phyloP scores from a whole-genome alignment of 2,797 vertebrate species.

The Dipus sagitta region DNA sequence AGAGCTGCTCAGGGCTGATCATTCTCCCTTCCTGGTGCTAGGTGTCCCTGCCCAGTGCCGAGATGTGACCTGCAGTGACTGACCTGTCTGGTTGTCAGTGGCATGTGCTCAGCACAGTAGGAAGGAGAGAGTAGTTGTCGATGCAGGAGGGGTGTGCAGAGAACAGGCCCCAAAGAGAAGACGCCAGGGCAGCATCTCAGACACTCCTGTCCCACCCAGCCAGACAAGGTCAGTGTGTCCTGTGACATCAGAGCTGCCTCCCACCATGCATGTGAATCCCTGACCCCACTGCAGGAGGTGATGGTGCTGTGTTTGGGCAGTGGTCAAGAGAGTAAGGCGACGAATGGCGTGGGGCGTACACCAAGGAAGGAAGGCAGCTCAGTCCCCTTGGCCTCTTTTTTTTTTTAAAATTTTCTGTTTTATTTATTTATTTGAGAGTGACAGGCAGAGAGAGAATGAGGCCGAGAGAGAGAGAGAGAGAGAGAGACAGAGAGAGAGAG shows the following conservation, averaged over 20 bases:
- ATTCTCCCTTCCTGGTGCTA: too few species aligned
- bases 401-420: too few species aligned
- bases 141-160: background rate
- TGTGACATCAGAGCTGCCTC: background rate
- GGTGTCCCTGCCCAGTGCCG: background rate
- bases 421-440: too few species aligned
- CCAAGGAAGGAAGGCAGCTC: background rate
- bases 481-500: too few species aligned
- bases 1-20: background rate
- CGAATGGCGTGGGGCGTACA: rapidly evolving
- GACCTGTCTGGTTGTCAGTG: rapidly evolving
- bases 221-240: background rate
- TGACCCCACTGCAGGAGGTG: background rate
- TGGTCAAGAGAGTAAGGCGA: background rate
- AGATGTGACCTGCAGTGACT: background rate
- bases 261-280: background rate
- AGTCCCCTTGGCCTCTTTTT: too few species aligned
- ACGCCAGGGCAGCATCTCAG: background rate
- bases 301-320: rapidly evolving
- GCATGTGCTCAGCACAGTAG: rapidly evolving
- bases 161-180: background rate
- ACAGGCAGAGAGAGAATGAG: too few species aligned
- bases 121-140: background rate
- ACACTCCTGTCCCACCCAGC: rapidly evolving
- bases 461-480: too few species aligned